Evolutionary conservation across 1,140 invertebrate species (phyloP), one percentile per base, ranked within the genome.

Genomic region (Drusus annulatus): DNA sequence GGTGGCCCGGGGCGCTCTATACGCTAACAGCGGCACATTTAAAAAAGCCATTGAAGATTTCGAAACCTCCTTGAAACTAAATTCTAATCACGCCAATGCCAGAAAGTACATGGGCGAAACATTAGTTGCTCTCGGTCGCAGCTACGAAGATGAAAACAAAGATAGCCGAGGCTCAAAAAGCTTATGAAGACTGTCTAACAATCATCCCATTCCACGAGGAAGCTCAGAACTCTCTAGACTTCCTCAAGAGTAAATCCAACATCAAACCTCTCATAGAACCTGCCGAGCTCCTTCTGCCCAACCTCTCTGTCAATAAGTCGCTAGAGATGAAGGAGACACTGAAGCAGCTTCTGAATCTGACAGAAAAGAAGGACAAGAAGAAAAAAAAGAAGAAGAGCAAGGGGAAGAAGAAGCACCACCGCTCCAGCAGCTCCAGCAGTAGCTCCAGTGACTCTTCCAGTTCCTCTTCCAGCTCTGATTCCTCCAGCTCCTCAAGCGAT

Each of bases 21-120:
- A 96, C 90, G 97, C 97, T 13, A 98, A 99, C 86, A 96, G 95
- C 87, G 96, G 96, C 60, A 97, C 94, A 85, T 98, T 97, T 88
- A 94, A 95, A 84, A 97, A 96, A 86, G 98, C 97, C 3, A 95
- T 98, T 84, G 95, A 97, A 85, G 97, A 98, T 89, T 98, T 99
- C 90, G 96, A 98, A 89, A 94, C 93, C 36, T 97, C 97, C 2
- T 89, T 98, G 36, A 94, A 95, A 86, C 86, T 96, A 17, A 97
- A 98, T 89, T 94, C 94, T 19, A 95, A 93, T 77, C 97, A 99
- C 90, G 93, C 93, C n/a, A 98, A 99, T 91, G 97, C 97, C 54
- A 93, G 95, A 71, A 98, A 98, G 88, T 99, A 98, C 89, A 93
- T 98, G 91, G 95, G 95, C 21, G 96, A 98, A 87, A 98, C 97